Conservation (phyloP, 2,888 invertebrate genomes). For the Sarcophaga rosellei region DNA sequence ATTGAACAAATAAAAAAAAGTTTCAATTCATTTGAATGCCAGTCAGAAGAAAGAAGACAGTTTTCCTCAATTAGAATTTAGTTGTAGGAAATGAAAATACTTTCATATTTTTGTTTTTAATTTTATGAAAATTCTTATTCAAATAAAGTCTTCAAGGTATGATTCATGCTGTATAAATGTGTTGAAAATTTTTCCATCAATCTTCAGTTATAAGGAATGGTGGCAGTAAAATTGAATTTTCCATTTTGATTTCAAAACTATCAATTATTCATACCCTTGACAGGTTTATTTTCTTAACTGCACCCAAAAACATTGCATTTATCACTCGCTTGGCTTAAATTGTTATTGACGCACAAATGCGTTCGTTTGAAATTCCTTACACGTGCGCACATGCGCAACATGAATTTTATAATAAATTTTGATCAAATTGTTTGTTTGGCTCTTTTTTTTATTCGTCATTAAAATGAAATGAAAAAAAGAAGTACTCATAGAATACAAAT, state of each 20-base stretch:
- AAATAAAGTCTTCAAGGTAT: too few species aligned
- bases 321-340: slow-evolving; percentile 8
- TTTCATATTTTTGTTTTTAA: too few species aligned
- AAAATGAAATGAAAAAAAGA: not conserved
- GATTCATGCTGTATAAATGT: too few species aligned
- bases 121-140: too few species aligned
- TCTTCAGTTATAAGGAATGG: too few species aligned
- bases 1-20: not conserved
- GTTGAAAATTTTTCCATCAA: too few species aligned
- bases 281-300: slow-evolving; percentile 50
- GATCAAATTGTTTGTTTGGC: not conserved
- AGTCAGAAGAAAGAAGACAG: too few species aligned
- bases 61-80: too few species aligned
- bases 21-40: too few species aligned
- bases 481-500: too few species aligned
- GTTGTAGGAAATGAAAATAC: too few species aligned
- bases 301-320: slow-evolving; percentile 50
- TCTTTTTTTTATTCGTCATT: slow-evolving; percentile 5
- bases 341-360: slow-evolving; percentile 35
- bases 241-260: not conserved
- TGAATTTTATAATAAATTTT: slow-evolving; percentile 24
- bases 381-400: slow-evolving; percentile 60
- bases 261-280: slow-evolving; percentile 61
- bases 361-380: slow-evolving; percentile 42
- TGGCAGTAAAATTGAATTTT: not conserved